Evolutionary conservation across 2,888 invertebrate species (phyloP), one percentile per base, ranked within the genome.

Genomic region (Oscheius sp.): DNA sequence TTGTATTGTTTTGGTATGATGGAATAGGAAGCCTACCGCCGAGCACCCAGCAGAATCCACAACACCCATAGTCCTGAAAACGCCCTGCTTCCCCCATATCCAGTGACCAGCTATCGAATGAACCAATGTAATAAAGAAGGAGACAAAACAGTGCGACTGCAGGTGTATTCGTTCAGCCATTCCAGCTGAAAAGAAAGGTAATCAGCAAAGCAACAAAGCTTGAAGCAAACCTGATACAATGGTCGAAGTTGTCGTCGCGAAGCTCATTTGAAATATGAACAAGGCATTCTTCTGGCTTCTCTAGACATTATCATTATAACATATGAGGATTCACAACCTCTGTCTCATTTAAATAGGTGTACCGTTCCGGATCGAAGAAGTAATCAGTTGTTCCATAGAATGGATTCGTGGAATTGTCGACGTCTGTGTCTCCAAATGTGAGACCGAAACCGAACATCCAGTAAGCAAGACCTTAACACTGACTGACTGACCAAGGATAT

Each of bases 401-500:
- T 9, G 58, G 58, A 58, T 58, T 58, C 11, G 58, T 11, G 3
- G 11, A 13, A 32, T 33, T 33, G 32, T 58, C 58, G 11, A 53
- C n/a, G 13, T 53, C n/a, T 11, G 58, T 35, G 50, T 78, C 76
- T 33, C 95, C 96, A 88, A 95, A 96, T 3, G 95, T 95, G 90
- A 96, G 92, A 0, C 95, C 95, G 90, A 94, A 96, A 0, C 96
- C 96, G 89, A 96, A 95, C 60, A 94, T 92, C 96, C 96, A 96
- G 90, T 96, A 96, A 0, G 95, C 95, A 13, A 95, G 90, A 77
- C 95, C 96, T 5, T 96, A 58, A 47, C 10, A 21, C 13, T 37
- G 11, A 48, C 21, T 21, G 32, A 47, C 47, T 29, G 11, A 7
- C 21, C 9, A 47, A 7, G 2, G 47, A 42, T 47, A 13, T 47